phyloP scores from a whole-genome alignment of 2,797 vertebrate genomes.

The Lateolabrax maculatus region DNA sequence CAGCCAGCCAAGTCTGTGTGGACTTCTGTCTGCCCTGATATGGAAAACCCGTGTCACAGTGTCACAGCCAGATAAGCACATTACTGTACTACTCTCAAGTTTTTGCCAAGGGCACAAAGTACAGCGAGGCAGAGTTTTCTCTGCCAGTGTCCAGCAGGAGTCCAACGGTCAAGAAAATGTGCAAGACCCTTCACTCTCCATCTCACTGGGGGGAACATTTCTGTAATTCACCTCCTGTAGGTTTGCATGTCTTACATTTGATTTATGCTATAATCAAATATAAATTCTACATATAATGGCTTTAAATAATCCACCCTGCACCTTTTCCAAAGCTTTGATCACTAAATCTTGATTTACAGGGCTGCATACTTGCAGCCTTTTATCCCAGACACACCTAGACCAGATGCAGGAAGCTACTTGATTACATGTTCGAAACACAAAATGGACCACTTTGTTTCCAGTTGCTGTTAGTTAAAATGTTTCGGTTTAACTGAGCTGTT shows the following conservation, averaged over 20 bases:
- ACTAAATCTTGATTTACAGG: neutral
- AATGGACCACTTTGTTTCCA: neutral
- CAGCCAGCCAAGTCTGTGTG: slow-evolving; percentile 32
- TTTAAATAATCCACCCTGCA: neutral
- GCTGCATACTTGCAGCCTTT: neutral
- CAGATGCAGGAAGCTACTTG: neutral
- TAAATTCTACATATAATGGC: neutral
- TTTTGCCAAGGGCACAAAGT: slow-evolving; percentile 60
- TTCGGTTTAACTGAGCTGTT: neutral
- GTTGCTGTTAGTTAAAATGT: neutral
- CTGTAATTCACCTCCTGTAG: neutral
- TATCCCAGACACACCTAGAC: neutral
- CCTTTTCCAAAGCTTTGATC: neutral
- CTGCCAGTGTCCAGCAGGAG: slow-evolving; percentile 14
- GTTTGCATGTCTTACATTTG: neutral
- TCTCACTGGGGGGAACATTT: neutral
- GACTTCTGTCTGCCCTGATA: slow-evolving; percentile 61
- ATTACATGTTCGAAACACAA: neutral
- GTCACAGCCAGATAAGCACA: slow-evolving; percentile 61
- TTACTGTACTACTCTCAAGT: slow-evolving; percentile 47
- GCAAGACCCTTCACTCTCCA: neutral
- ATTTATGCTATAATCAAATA: neutral
- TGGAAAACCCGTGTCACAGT: slow-evolving; percentile 47
- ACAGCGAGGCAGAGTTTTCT: slow-evolving; percentile 48
- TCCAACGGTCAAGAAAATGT: slow-evolving; percentile 15